Evolutionary conservation across 2,113 vertebrate species (phyloP), one percentile per base, ranked within the genome.

Genomic region (Grantiella picta): DNA sequence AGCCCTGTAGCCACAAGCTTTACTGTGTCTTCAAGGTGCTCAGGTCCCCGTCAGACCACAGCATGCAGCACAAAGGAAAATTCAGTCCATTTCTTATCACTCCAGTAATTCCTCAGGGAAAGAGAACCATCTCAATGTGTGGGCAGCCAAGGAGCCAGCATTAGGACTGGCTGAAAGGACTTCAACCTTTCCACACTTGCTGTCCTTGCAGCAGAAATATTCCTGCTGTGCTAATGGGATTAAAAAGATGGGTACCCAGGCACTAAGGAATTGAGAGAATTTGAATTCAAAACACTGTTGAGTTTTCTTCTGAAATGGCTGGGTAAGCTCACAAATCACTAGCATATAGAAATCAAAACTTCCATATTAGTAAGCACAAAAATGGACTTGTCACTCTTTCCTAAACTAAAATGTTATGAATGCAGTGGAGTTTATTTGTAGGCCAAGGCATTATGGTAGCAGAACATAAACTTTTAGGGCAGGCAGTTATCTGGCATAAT

Each of bases 251-350:
- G 27, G 49, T 84, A 87, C 45, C 36, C 61, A 76, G 12, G 65
- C 73, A 78, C 44, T 64, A 78, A 89, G 70, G 70, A 92, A 85
- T 76, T 75, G 84, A 84, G 91, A 83, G 68, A 92, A 84, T 72
- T 87, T 42, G 38, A 33, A 20, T 69, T 83, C 77, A 89, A 86
- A 89, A 87, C 1, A 3, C 16, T 0, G 0, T 21, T 49, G 60
- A 76, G 49, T 84, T 75, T 91, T 82, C 77, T 71, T 97, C 79
- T 64, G 52, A 86, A 89, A 86, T 38, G 40, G 18, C 81, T 40
- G 3, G 86, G 31, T 56, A 96, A 81, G 79, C 18, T 64, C 12
- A 40, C 0, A 1, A 59, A 86, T 56, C 1, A 49, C 45, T 61
- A 88, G 71, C 68, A 66, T 56, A 35, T 18, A 54, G 64, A 90